Conservation (phyloP, 2,888 invertebrate species). For the Cryptocheilus praepositus region DNA sequence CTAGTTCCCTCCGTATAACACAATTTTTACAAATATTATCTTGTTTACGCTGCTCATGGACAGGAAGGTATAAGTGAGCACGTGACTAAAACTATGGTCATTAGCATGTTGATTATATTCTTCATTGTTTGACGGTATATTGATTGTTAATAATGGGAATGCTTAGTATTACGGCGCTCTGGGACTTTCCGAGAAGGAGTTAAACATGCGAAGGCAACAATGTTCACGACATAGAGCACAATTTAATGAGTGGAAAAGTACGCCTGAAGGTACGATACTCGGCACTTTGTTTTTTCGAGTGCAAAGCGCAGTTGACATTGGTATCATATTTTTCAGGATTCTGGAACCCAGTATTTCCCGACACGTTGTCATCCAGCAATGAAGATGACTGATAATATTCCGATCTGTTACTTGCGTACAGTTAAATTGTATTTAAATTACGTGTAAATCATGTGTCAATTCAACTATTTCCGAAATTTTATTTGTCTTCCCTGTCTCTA, state of each 20-base stretch:
- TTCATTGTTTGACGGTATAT: background rate
- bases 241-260: slow-evolving; percentile 66
- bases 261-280: slow-evolving; percentile 70
- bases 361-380: slow-evolving; percentile 42
- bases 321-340: slow-evolving; percentile 62
- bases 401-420: background rate
- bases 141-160: background rate
- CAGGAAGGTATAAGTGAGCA: background rate
- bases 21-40: background rate
- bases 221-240: slow-evolving; percentile 76
- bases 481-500: no score
- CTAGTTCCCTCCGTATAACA: background rate
- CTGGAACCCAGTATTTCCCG: slow-evolving; percentile 71
- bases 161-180: slow-evolving; percentile 68
- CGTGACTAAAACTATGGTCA: background rate
- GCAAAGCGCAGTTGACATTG: background rate
- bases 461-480: no score
- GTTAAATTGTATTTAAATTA: no score
- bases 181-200: slow-evolving; percentile 69
- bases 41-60: background rate
- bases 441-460: no score
- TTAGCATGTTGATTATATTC: slow-evolving; percentile 9
- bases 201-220: slow-evolving; percentile 71
- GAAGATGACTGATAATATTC: background rate
- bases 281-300: background rate